Evolutionary conservation across 2,888 invertebrate species (phyloP).

Genomic region (Xylocampa areola): DNA sequence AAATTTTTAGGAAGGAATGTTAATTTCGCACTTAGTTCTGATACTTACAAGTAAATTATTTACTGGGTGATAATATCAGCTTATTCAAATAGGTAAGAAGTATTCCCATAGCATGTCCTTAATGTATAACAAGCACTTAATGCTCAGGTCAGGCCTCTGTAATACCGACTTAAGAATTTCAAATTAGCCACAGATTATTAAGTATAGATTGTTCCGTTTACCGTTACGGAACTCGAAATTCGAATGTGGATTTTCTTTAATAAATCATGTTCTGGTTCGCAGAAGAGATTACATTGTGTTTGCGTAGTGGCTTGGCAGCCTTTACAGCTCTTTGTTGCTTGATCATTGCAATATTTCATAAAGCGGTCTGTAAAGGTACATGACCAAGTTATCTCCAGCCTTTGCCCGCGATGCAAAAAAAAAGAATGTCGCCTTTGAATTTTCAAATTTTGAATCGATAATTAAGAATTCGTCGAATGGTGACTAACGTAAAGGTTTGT

Average conservation of each 20-base stretch:
- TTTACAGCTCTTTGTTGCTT: conserved; percentile 76
- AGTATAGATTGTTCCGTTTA: conserved; percentile 67
- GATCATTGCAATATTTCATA: conserved; percentile 68
- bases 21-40: too few species aligned
- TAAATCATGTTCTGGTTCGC: conserved; percentile 75
- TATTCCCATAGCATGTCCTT: conserved; percentile 34
- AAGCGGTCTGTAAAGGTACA: conserved; percentile 57
- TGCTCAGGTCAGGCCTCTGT: conserved; percentile 46
- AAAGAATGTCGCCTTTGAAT: conserved; percentile 25
- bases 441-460: conserved; percentile 44
- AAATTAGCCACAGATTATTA: conserved; percentile 68
- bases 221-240: conserved; percentile 70
- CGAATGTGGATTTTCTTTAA: conserved; percentile 73
- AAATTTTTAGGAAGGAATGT: too few species aligned
- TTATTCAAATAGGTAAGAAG: conserved; percentile 28
- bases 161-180: conserved; percentile 61
- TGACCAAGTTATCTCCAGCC: conserved; percentile 43
- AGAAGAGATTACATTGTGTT: conserved; percentile 81
- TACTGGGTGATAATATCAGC: conserved; percentile 6
- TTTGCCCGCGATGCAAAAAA: conserved; percentile 30
- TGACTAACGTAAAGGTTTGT: conserved; percentile 34
- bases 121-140: conserved; percentile 37
- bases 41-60: too few species aligned
- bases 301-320: conserved; percentile 64
- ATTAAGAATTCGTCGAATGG: conserved; percentile 35